Evolutionary conservation across 2,797 vertebrate genomes (phyloP).

Genomic region (Pygocentrus nattereri): DNA sequence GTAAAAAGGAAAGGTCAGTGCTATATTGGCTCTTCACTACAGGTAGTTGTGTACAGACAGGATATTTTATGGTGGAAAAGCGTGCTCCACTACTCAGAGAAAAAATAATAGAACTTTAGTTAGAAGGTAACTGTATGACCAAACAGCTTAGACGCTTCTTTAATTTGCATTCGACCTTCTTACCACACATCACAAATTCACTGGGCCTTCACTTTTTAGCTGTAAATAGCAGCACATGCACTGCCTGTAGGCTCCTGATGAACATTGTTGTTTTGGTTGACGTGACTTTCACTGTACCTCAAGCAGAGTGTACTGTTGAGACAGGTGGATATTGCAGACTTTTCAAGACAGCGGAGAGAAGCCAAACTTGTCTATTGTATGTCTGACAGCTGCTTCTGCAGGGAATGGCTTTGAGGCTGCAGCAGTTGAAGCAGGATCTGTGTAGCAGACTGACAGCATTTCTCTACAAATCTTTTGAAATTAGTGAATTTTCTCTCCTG

Average conservation of each 20-base stretch:
- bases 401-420: neutral
- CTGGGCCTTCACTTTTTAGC: neutral
- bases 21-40: neutral
- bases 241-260: slow-evolving; percentile 5
- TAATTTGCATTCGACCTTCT: neutral
- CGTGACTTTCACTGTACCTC: slow-evolving; percentile 11
- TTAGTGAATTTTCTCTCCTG: neutral
- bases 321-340: slow-evolving; percentile 22
- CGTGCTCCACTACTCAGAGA: neutral
- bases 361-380: slow-evolving; percentile 21
- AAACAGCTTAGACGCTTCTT: neutral
- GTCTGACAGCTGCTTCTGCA: slow-evolving; percentile 45
- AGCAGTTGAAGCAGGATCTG: slow-evolving; percentile 10
- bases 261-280: slow-evolving; percentile 11
- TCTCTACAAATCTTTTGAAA: neutral
- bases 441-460: neutral
- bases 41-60: neutral
- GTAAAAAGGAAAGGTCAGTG: neutral
- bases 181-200: neutral
- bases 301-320: slow-evolving; percentile 7
- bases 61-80: neutral
- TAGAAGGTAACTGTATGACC: neutral
- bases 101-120: neutral
- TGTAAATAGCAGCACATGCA: neutral
- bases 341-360: slow-evolving; percentile 4